Evolutionary conservation across 53 echinoderm and acorn worm genomes (phyloP).

Genomic region (Holothuria leucospilota): DNA sequence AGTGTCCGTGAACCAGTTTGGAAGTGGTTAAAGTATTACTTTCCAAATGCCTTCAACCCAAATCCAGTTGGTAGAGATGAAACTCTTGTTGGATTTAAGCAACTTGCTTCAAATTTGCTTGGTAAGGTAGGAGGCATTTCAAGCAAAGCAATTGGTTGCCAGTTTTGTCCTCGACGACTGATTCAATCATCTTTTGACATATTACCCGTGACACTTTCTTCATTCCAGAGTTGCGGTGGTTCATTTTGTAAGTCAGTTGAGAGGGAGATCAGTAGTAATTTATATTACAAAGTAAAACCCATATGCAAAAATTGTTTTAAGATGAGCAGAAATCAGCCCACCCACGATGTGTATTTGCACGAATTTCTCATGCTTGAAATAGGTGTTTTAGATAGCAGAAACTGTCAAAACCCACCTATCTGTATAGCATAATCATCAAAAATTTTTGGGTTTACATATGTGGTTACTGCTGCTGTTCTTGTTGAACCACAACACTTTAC

Average conservation of each 20-base stretch:
- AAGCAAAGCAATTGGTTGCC: neutral
- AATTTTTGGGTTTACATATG: neutral
- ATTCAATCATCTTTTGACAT: neutral
- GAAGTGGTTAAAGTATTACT: neutral
- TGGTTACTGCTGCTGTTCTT: neutral
- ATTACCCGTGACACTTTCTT: neutral
- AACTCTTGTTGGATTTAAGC: slow-evolving; percentile 4
- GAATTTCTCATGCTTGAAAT: slow-evolving; percentile 3
- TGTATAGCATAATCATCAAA: neutral
- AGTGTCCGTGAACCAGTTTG: slow-evolving; percentile 16
- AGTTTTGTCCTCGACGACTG: neutral
- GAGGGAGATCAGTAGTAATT: neutral
- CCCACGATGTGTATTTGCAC: neutral
- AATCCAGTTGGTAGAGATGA: neutral
- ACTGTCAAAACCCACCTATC: slow-evolving; percentile 1
- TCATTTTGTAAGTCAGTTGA: neutral
- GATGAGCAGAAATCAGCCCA: no score
- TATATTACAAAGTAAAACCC: no score
- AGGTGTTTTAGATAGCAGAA: neutral
- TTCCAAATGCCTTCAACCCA: neutral
- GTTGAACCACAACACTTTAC: slow-evolving; percentile 2
- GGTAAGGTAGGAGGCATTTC: neutral
- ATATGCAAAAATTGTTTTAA: no score
- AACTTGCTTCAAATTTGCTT: neutral
- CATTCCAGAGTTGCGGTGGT: neutral